These are phyloP conservation scores for Vombatus ursinus DNA, from an alignment of 2,113 vertebrate species.

Conservation along the genomic window DNA sequence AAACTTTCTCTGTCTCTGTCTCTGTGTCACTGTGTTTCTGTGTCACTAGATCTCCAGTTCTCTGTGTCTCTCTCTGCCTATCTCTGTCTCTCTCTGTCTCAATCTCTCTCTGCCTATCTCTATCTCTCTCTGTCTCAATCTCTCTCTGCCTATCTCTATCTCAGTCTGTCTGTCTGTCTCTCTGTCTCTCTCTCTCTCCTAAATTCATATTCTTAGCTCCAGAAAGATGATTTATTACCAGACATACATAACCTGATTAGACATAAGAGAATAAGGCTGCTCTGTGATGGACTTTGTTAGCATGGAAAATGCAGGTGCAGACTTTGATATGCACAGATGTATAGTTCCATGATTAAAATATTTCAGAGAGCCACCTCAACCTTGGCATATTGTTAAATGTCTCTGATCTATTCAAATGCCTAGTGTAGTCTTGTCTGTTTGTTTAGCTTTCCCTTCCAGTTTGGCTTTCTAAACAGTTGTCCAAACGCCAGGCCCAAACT, in stretches of 20 bases:
- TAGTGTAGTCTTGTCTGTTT: background rate
- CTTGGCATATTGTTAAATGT: background rate
- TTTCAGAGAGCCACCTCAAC: background rate
- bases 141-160: background rate
- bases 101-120: background rate
- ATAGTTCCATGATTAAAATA: background rate
- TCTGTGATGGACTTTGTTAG: background rate
- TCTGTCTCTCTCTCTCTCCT: background rate
- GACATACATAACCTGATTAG: conserved; percentile 10
- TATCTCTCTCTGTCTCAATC: background rate
- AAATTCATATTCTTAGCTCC: conserved; percentile 25
- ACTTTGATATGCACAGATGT: background rate
- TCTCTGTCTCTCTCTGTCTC: background rate
- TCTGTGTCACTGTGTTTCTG: too few relatives aligned
- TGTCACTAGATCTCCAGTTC: too few relatives aligned
- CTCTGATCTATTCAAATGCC: background rate
- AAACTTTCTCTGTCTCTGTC: too few relatives aligned
- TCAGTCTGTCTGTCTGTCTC: background rate
- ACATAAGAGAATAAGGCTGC: conserved; percentile 29
- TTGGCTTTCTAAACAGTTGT: conserved; percentile 15
- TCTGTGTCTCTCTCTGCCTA: background rate
- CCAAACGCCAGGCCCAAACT: background rate
- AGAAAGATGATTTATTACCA: background rate
- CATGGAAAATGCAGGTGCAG: background rate
- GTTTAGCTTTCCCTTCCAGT: background rate